These are phyloP conservation scores for Lucilia sericata DNA, from an alignment of 1,140 invertebrate species.

Conservation along the genomic window DNA sequence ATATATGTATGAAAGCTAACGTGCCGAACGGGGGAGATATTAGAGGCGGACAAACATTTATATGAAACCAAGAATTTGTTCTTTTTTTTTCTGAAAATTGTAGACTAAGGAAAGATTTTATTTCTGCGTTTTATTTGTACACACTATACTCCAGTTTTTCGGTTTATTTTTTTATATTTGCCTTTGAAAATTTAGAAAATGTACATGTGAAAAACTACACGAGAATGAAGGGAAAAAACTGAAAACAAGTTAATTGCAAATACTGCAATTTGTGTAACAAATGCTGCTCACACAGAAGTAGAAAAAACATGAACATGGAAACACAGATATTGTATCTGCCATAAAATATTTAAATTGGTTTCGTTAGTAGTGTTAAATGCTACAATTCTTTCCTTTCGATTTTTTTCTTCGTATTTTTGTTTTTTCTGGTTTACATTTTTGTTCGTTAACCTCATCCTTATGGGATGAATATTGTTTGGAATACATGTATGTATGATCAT, in stretches of 20 bases:
- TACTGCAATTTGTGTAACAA: conserved; percentile 33
- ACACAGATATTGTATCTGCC: background rate
- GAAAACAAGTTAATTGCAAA: conserved; percentile 40
- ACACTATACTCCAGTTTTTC: background rate
- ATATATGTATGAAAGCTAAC: background rate
- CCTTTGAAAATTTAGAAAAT: background rate
- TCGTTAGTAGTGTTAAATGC: conserved; percentile 39
- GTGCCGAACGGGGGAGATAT: no score
- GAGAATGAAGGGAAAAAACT: background rate
- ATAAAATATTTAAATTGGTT: conserved; percentile 36
- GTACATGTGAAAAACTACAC: background rate
- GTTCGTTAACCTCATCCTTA: conserved; percentile 26
- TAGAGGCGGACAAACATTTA: background rate
- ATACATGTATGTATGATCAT: background rate
- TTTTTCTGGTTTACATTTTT: conserved; percentile 5
- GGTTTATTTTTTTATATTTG: conserved; percentile 13
- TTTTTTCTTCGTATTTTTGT: background rate
- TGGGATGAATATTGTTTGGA: background rate
- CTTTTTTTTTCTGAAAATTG: no score
- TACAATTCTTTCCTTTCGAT: conserved; percentile 9
- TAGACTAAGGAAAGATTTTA: no score
- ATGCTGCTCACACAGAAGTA: background rate
- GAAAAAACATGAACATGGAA: no score
- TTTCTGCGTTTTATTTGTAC: background rate
- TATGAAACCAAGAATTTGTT: background rate